A percentile compares a stretch with the other conserved stretches of the same genome.
phyloP scores from a whole-genome alignment of 2,113 vertebrate species.

The Potamarius usumacintae region DNA sequence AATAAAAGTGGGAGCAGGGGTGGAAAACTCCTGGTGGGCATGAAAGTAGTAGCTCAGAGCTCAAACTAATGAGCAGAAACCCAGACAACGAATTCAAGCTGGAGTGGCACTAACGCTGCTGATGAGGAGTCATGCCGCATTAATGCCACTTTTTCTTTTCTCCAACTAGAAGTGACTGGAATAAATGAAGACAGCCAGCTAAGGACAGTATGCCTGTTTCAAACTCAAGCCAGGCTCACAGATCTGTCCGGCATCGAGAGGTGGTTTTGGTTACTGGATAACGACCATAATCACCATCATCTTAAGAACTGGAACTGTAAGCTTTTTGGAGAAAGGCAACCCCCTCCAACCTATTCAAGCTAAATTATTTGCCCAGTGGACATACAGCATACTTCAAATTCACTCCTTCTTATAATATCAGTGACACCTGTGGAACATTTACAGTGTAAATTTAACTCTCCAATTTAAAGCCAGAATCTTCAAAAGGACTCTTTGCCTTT shows the following conservation, averaged over 20 bases:
- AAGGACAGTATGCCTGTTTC: constrained; percentile 14
- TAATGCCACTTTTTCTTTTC: constrained; percentile 13
- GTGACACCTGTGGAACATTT: constrained; percentile 27
- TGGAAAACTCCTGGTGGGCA: constrained; percentile 43
- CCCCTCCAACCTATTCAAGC: neutral
- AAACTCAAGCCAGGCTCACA: neutral
- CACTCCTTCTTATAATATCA: constrained; percentile 20
- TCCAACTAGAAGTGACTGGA: constrained; percentile 24
- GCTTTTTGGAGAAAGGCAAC: neutral
- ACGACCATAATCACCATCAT: neutral
- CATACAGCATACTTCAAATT: constrained; percentile 4
- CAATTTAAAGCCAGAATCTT: constrained; percentile 13
- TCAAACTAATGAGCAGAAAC: constrained; percentile 39
- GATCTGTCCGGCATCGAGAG: neutral
- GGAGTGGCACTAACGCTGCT: constrained; percentile 34
- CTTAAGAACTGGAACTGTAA: neutral
- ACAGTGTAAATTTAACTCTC: constrained; percentile 25
- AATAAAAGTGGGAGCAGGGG: constrained; percentile 22
- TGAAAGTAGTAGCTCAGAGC: constrained; percentile 43
- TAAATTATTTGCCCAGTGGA: neutral
- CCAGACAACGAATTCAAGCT: constrained; percentile 20
- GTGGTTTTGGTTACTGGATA: neutral
- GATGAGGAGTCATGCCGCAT: constrained; percentile 23
- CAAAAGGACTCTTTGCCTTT: constrained; percentile 11
- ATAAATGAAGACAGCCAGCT: constrained; percentile 13